Evolutionary conservation across 2,797 vertebrate genomes (phyloP).

Genomic region (Staurois parvus): DNA sequence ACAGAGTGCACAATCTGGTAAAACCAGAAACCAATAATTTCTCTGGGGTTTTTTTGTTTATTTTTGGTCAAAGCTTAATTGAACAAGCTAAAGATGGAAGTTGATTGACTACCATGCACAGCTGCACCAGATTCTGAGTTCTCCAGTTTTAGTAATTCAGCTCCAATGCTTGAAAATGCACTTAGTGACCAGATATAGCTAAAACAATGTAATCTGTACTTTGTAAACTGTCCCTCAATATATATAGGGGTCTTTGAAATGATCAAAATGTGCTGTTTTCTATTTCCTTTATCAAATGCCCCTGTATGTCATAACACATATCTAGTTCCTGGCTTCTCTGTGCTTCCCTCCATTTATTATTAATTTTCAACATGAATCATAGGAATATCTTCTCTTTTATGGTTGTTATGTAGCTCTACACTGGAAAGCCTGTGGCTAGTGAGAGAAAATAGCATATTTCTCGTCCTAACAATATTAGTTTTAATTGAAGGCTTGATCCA

Average conservation of each 20-base stretch:
- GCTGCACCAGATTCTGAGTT: too few relatives aligned
- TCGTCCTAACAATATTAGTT: conserved; percentile 67
- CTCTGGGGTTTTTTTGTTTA: too few relatives aligned
- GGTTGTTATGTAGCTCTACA: conserved; percentile 65
- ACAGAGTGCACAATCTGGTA: too few relatives aligned
- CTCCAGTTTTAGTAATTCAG: too few relatives aligned
- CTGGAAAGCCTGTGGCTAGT: conserved; percentile 66
- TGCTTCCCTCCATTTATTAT: background rate
- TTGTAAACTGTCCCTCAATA: background rate
- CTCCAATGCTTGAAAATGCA: too few relatives aligned
- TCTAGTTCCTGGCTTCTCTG: background rate
- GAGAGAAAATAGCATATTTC: conserved; percentile 68
- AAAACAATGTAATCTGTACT: background rate
- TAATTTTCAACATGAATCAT: conserved; percentile 54
- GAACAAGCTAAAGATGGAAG: too few relatives aligned
- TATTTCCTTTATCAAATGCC: background rate
- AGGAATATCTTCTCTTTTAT: conserved; percentile 64
- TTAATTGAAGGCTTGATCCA: conserved; percentile 68
- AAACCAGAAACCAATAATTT: too few relatives aligned
- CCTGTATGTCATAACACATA: background rate
- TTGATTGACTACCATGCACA: too few relatives aligned
- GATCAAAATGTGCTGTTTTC: background rate
- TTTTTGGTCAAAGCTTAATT: too few relatives aligned
- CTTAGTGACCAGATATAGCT: background rate
- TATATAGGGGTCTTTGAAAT: background rate